Evolutionary conservation across 2,113 vertebrate genomes (phyloP), one percentile per base, ranked within the genome.

Genomic region (Anser brachyrhynchus): DNA sequence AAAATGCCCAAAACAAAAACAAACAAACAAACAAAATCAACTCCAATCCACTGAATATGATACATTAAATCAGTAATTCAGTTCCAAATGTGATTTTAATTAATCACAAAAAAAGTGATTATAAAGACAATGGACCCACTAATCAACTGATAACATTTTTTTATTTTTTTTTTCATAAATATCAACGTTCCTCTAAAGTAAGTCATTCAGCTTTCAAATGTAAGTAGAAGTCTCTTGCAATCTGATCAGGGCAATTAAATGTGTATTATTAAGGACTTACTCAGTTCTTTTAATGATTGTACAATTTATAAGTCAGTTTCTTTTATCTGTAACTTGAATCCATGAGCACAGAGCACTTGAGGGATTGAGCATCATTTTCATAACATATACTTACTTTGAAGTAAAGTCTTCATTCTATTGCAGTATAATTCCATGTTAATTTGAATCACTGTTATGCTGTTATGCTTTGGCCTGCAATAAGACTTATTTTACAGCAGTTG

Each of bases 341-440:
- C 74, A 72, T 59, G 81, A 96, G 85, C 49, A 83, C 9, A 93
- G 80, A 74, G 6, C 41, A 94, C 67, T 96, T 90, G 85, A 90
- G 65, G 61, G 95, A 92, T 12, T 13, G 4, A 92, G 18, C 31
- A 79, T 87, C 25, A 87, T 97, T 97, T 96, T 96, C 70, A 97
- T 97, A 97, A 97, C 91, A 57, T 82, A 6, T 55, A 91, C 81
- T 91, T 94, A 57, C 91, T 98, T 96, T 97, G 97, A 98, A 97
- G 86, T 93, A 75, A 91, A 95, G 95, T 91, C 35, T 96, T 82
- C 57, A 81, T 37, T 73, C 69, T 88, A 62, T 77, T 95, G 43
- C 41, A 84, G 69, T 67, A 12, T 52, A 94, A 94, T 92, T 93
- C 37, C n/a, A 80, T 78, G 54, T 11, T 94, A 95, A 96, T 95